Base-by-base conservation (phyloP, 2,888 invertebrate species). In the Drosophila pseudotalamancana region DNA sequence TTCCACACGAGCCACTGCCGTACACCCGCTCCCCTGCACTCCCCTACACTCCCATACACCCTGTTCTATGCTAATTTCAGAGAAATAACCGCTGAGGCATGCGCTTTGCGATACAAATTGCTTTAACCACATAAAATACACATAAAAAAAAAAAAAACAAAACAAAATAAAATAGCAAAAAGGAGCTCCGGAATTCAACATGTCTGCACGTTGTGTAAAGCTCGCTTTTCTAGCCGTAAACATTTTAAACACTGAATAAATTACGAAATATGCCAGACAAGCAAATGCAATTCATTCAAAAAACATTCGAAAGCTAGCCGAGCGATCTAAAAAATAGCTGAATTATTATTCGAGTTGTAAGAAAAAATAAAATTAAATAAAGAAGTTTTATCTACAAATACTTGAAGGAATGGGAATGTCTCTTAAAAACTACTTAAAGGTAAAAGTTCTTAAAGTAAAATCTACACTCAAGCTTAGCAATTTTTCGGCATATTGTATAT, bases 31-130 rank as follows among this genome's bases (percentile, higher is more conserved):
- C 48, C 34, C 34, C 6, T 4, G 6, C 19, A 6, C 25, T 0
- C n/a, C 23, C 23, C 40, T 8, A 1, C 8, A 25, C 12, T 42
- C 25, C 11, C 11, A 8, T 27, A 14, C 54, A 14, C 6, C 21
- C 9, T 51, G 18, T 48, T 64, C 71, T 65, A 59, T 70, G 76
- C 75, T 53, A 60, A 75, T 75, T 72, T 75, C 62, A 55, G 56
- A 67, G 45, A 45, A 71, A 60, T 39, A 54, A 46, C 23, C 70
- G 84, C 77, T 84, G 77, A 78, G 70, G 60, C 66, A 81, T 63
- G 62, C 60, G 46, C 39, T 42, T 45, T 35, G 34, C 21, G n/a
- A 4, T 68, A 81, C 74, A 81, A 60, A 71, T 55, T 60, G 72
- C 59, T 49, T 23, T 56, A 32, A 65, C 72, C 72, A 70, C 75